These are phyloP conservation scores for Macrobrachium rosenbergii DNA, from an alignment of 1,140 invertebrate species.

Conservation along the genomic window DNA sequence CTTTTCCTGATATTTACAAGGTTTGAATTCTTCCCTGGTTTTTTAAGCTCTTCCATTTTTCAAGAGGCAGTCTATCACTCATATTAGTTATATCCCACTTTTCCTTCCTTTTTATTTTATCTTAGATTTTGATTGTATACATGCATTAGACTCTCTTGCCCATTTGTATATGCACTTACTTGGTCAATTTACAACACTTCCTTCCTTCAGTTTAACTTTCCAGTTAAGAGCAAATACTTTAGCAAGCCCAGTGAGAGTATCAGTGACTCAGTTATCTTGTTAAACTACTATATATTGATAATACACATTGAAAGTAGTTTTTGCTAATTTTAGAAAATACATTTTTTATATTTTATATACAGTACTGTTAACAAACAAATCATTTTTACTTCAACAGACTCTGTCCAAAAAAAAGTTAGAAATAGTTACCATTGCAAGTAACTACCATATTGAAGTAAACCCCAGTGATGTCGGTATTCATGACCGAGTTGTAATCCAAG, in stretches of 20 bases:
- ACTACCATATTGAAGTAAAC: slow-evolving; percentile 98
- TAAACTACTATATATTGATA: no score
- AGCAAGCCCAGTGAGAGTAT: no score
- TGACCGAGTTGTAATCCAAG: slow-evolving; percentile 97
- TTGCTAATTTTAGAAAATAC: no score
- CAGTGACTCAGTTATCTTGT: no score
- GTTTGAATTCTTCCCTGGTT: background rate
- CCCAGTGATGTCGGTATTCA: slow-evolving; percentile 98
- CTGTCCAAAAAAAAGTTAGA: slow-evolving; percentile 98
- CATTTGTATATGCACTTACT: no score
- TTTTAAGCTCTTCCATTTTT: background rate
- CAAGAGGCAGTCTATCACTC: background rate
- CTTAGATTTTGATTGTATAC: background rate
- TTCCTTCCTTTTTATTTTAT: background rate
- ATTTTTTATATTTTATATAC: no score
- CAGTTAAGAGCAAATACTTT: no score
- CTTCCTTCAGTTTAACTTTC: no score
- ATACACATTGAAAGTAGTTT: no score
- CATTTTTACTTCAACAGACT: slow-evolving; percentile 75
- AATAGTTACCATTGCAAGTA: slow-evolving; percentile 94
- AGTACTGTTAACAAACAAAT: no score
- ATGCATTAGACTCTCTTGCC: no score
- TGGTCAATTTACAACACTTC: no score
- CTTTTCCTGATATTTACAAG: background rate
- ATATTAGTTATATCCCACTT: background rate